These are phyloP conservation scores for Nasonia longicornis DNA, from an alignment of 1,140 invertebrate genomes.

Conservation along the genomic window DNA sequence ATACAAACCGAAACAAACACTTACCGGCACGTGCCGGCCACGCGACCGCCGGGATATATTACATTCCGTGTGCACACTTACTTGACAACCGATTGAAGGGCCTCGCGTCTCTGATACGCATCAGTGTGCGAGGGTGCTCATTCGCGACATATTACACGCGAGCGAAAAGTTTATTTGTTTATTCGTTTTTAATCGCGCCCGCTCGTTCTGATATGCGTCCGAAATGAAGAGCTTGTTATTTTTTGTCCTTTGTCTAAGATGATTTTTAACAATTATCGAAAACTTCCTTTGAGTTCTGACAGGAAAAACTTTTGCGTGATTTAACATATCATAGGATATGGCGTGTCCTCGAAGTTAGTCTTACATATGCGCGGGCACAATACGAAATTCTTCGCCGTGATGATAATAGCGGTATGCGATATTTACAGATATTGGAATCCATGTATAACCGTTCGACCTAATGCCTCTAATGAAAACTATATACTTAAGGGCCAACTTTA, in stretches of 20 bases:
- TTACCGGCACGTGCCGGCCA: constrained; percentile 66
- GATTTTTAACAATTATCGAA: too few relatives aligned
- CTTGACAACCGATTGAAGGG: constrained; percentile 66
- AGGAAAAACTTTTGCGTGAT: not conserved
- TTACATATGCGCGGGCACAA: not conserved
- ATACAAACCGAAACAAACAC: constrained; percentile 71
- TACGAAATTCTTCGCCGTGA: not conserved
- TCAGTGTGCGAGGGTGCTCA: constrained; percentile 28
- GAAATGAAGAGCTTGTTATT: too few relatives aligned
- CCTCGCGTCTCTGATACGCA: constrained; percentile 15
- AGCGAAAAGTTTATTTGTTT: constrained; percentile 22
- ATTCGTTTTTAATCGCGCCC: constrained; percentile 1
- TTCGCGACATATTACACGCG: constrained; percentile 41
- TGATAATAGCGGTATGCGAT: not conserved
- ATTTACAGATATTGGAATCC: constrained; percentile 8
- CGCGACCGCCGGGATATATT: constrained; percentile 67
- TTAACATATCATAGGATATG: not conserved
- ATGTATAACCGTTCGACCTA: not conserved
- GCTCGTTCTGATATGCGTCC: too few relatives aligned
- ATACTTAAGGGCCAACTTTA: not conserved
- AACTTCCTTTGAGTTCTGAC: not conserved
- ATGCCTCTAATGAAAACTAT: not conserved
- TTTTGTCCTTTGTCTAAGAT: too few relatives aligned
- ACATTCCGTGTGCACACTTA: constrained; percentile 69
- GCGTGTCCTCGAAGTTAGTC: not conserved